Evolutionary conservation across 2,797 vertebrate species (phyloP).

Genomic region (Molossus alvarezi): DNA sequence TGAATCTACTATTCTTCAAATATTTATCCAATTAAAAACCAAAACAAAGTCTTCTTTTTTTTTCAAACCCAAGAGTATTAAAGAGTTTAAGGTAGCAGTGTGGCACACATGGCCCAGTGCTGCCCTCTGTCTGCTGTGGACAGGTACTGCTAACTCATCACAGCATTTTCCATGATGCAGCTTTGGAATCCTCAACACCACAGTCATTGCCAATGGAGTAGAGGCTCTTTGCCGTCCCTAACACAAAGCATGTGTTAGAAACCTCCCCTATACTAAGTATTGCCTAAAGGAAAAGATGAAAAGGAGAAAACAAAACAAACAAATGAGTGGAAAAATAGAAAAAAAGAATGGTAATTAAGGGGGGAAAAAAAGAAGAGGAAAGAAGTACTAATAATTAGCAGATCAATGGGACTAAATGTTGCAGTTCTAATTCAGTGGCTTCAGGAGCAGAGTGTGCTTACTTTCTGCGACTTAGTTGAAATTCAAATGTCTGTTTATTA

Average conservation of each 20-base stretch:
- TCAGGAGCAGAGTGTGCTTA: neutral
- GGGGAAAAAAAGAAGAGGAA: neutral
- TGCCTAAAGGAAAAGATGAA: neutral
- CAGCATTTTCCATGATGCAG: neutral
- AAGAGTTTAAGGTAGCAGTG: neutral
- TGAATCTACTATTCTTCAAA: neutral
- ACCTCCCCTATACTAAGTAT: neutral
- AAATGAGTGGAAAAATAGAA: neutral
- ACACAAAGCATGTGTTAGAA: neutral
- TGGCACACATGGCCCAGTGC: fast-evolving
- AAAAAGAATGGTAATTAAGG: neutral
- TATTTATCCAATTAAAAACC: neutral
- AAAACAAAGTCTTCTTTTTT: neutral
- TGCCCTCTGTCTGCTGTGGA: neutral
- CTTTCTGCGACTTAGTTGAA: neutral
- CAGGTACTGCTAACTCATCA: neutral
- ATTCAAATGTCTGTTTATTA: neutral
- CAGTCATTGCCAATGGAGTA: neutral
- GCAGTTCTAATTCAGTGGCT: neutral
- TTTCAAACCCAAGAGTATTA: neutral
- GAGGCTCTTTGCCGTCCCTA: neutral
- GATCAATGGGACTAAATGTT: fast-evolving
- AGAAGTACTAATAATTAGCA: fast-evolving
- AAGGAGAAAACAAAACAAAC: neutral
- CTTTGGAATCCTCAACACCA: neutral